These are phyloP conservation scores for Sclerurus mexicanus DNA, from an alignment of 2,113 vertebrate genomes.

Conservation along the genomic window DNA sequence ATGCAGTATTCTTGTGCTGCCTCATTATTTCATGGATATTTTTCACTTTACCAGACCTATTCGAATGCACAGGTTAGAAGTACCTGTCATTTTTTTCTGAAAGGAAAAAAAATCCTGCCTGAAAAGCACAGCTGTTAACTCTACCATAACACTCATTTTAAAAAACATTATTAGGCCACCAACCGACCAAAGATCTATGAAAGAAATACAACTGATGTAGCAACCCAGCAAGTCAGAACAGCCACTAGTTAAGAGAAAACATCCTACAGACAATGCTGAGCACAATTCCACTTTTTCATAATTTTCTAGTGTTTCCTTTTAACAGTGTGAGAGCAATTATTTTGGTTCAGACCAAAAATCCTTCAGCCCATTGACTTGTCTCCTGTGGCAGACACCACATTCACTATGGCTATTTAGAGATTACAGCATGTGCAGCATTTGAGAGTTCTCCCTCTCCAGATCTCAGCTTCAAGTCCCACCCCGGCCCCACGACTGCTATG, in stretches of 20 bases:
- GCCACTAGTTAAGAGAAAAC: neutral
- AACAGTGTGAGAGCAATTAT: neutral
- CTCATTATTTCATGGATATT: neutral
- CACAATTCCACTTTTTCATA: neutral
- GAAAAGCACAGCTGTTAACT: neutral
- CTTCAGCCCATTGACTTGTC: neutral
- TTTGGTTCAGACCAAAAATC: neutral
- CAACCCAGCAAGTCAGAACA: neutral
- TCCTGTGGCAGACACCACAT: neutral
- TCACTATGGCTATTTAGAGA: neutral
- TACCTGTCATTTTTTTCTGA: neutral
- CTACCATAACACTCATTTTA: neutral
- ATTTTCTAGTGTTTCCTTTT: neutral
- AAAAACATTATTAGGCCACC: neutral
- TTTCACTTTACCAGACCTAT: neutral
- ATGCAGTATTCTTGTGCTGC: neutral
- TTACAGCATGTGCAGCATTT: neutral
- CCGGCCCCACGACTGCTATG: neutral
- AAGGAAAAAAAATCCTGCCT: neutral
- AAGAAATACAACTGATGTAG: neutral
- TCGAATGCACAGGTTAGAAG: neutral
- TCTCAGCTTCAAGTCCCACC: neutral
- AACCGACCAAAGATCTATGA: neutral
- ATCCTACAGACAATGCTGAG: neutral
- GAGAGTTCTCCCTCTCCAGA: neutral